A percentile compares a stretch with the other conserved stretches of the same genome.
Conservation (phyloP, 1,140 invertebrate species). For the Drosophila busckii region DNA sequence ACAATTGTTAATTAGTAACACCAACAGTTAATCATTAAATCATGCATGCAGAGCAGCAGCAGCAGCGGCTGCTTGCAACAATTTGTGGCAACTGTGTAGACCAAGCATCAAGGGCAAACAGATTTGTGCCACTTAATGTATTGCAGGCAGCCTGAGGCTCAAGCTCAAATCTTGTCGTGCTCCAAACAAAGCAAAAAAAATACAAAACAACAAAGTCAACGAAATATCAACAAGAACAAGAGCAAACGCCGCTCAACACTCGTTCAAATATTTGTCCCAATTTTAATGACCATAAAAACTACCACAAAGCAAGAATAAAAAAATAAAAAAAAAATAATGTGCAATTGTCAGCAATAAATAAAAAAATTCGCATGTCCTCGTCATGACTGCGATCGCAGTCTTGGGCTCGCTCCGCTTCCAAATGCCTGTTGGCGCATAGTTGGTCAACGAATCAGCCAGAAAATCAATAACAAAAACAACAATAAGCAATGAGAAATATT, state of each 20-base stretch:
- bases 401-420: constrained; percentile 20
- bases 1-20: constrained; percentile 63
- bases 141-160: constrained; percentile 25
- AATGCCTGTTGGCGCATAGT: constrained; percentile 65
- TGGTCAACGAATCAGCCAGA: constrained; percentile 46
- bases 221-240: constrained; percentile 21
- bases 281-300: constrained; percentile 75
- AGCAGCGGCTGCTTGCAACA: constrained; percentile 37
- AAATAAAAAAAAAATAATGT: constrained; percentile 35
- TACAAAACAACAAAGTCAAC: constrained; percentile 11
- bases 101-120: constrained; percentile 37
- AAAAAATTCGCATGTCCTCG: constrained; percentile 75
- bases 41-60: constrained; percentile 40
- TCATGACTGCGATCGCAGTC: constrained; percentile 18
- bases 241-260: constrained; percentile 19
- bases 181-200: constrained; percentile 27
- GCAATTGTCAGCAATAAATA: constrained; percentile 78
- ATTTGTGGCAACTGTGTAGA: constrained; percentile 19
- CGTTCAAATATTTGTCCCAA: constrained; percentile 75
- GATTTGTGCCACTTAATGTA: constrained; percentile 29
- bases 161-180: constrained; percentile 47
- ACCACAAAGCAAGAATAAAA: constrained; percentile 24
- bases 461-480: constrained; percentile 3
- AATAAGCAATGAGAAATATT: background rate
- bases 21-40: constrained; percentile 54